These are phyloP conservation scores for Acomys russatus DNA, from an alignment of 2,797 vertebrate genomes.

Conservation along the genomic window DNA sequence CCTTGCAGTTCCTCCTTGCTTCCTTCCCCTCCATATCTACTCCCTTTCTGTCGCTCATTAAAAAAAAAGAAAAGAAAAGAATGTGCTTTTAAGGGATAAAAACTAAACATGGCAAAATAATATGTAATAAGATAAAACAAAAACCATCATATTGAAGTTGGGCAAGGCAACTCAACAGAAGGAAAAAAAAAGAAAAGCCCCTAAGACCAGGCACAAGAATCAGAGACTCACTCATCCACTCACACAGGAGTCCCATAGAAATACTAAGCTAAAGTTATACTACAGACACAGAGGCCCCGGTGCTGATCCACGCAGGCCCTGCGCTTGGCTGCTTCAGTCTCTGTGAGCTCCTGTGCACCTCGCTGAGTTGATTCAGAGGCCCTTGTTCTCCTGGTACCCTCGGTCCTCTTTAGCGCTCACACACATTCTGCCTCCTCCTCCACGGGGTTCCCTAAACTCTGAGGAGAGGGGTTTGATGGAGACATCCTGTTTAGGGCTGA, in stretches of 20 bases:
- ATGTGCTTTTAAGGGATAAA: background rate
- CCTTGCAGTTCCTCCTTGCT: background rate
- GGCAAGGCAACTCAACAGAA: background rate
- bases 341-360: background rate
- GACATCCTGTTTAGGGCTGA: background rate
- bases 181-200: background rate
- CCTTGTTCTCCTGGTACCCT: background rate
- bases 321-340: background rate
- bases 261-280: background rate
- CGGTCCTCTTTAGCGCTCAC: background rate
- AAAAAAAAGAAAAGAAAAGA: too few relatives aligned
- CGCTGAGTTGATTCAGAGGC: background rate
- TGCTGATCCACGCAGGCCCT: background rate
- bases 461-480: background rate
- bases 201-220: background rate
- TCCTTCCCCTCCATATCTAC: background rate
- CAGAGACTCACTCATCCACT: background rate
- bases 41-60: background rate
- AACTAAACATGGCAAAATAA: background rate
- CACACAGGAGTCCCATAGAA: background rate
- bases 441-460: background rate
- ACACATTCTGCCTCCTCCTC: background rate
- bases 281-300: background rate
- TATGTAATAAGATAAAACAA: background rate
- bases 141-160: background rate